Evolutionary conservation across 2,797 vertebrate genomes (phyloP).

Genomic region (Gallinago nigripennis): DNA sequence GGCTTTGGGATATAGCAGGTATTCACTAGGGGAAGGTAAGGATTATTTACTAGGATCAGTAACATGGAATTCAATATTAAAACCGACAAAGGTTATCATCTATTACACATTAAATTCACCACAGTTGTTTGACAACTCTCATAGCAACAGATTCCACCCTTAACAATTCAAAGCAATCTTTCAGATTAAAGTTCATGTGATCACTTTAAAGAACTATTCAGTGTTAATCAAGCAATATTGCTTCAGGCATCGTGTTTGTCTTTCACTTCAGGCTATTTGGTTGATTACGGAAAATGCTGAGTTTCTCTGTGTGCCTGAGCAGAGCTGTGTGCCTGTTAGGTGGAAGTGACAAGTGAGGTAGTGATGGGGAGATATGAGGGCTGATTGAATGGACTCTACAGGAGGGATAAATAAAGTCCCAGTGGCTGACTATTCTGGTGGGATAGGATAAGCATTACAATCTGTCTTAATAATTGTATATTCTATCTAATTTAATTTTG

Average conservation of each 20-base stretch:
- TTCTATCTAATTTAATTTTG: not conserved
- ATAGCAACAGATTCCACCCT: constrained; percentile 74
- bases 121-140: constrained; percentile 83
- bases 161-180: constrained; percentile 77
- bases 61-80: constrained; percentile 87
- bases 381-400: not conserved
- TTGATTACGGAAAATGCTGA: constrained; percentile 27
- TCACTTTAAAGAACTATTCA: constrained; percentile 70
- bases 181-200: constrained; percentile 74
- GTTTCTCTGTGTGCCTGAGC: not conserved
- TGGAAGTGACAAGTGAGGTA: constrained; percentile 30
- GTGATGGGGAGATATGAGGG: not conserved
- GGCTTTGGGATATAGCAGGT: constrained; percentile 83
- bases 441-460: not conserved
- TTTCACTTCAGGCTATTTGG: constrained; percentile 71
- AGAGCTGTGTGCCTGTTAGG: not conserved
- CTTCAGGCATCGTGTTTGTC: constrained; percentile 73
- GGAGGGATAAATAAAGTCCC: not conserved
- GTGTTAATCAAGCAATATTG: constrained; percentile 73
- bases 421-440: not conserved
- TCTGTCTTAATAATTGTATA: not conserved
- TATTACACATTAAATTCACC: constrained; percentile 87
- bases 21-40: constrained; percentile 80
- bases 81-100: constrained; percentile 86
- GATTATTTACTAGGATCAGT: constrained; percentile 86